A percentile compares a stretch with the other conserved stretches of the same genome.
Conservation (phyloP, 2,797 vertebrate species). For the Holocentrus rufus region DNA sequence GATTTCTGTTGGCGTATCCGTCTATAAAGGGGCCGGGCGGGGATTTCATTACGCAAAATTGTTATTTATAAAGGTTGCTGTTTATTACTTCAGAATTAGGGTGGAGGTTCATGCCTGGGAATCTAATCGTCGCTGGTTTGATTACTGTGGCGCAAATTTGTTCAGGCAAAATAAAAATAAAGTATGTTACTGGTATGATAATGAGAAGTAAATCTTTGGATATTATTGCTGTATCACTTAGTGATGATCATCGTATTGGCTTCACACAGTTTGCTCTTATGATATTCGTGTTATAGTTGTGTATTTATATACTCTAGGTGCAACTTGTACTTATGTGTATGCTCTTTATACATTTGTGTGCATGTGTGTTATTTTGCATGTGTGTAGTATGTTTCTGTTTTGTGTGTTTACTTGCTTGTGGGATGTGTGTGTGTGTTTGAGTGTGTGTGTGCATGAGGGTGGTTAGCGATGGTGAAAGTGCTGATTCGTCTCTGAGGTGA, state of each 20-base stretch:
- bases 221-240: too few relatives aligned
- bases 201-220: too few relatives aligned
- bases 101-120: not conserved
- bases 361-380: too few relatives aligned
- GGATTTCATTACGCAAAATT: not conserved
- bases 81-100: not conserved
- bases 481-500: not conserved
- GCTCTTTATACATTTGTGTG: too few relatives aligned
- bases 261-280: not conserved
- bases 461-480: not conserved
- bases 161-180: not conserved
- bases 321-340: too few relatives aligned
- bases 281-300: too few relatives aligned
- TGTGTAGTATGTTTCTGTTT: too few relatives aligned
- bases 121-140: conserved; percentile 2
- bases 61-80: not conserved
- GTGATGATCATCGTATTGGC: not conserved
- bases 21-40: not conserved
- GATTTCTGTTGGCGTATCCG: not conserved
- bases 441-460: not conserved
- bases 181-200: too few relatives aligned
- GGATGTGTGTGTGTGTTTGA: not conserved
- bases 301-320: too few relatives aligned
- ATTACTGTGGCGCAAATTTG: conserved; percentile 11
- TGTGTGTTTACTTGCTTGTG: too few relatives aligned